phyloP scores from a whole-genome alignment of 2,888 invertebrate genomes.

The Dendrolimus houi region DNA sequence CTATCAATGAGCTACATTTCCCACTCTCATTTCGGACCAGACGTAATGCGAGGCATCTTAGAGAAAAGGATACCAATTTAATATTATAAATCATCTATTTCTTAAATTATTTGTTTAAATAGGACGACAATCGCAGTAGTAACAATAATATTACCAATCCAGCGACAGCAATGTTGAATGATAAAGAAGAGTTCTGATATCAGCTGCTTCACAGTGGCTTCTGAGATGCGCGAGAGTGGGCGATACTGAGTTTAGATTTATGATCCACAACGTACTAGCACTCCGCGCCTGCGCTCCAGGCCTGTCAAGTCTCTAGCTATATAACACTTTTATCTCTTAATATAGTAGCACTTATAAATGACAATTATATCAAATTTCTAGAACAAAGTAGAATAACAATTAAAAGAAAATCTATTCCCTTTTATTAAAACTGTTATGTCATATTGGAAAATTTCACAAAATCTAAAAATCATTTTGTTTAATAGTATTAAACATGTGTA shows the following conservation, averaged over 20 bases:
- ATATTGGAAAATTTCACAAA: too few relatives aligned
- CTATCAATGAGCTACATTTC: too few relatives aligned
- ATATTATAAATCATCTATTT: too few relatives aligned
- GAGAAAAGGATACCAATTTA: too few relatives aligned
- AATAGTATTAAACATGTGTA: too few relatives aligned
- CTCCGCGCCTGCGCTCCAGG: conserved; percentile 24
- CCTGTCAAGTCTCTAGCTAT: conserved; percentile 5
- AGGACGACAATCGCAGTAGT: conserved; percentile 9
- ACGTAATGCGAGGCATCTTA: too few relatives aligned
- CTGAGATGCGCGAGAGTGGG: conserved; percentile 63
- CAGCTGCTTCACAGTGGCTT: conserved; percentile 52
- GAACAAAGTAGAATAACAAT: background rate
- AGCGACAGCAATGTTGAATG: background rate
- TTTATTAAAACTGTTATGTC: too few relatives aligned
- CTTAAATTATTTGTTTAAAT: conserved; percentile 13
- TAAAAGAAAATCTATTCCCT: too few relatives aligned
- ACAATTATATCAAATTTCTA: background rate
- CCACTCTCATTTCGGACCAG: too few relatives aligned
- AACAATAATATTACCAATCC: background rate
- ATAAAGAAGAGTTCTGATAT: conserved; percentile 45
- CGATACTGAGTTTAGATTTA: conserved; percentile 45
- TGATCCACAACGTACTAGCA: conserved; percentile 25
- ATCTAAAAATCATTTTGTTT: too few relatives aligned
- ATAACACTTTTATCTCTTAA: conserved; percentile 16
- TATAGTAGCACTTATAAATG: conserved; percentile 7